Conservation (phyloP, 2,888 invertebrate genomes). For the Leucophenga maculata region DNA sequence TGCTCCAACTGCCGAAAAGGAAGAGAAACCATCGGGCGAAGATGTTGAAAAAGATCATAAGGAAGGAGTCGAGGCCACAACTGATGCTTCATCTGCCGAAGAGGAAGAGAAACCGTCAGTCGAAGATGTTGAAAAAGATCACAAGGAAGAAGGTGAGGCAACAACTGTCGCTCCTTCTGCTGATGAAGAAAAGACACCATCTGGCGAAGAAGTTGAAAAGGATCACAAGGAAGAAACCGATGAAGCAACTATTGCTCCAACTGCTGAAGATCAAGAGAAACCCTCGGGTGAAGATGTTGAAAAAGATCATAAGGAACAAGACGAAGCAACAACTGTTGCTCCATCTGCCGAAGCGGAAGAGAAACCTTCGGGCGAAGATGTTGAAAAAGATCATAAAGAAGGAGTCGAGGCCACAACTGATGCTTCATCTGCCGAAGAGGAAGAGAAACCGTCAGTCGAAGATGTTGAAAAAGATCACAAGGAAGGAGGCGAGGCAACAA, state of each 20-base stretch:
- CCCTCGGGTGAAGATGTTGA: constrained; percentile 50
- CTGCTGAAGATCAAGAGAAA: constrained; percentile 26
- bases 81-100: constrained; percentile 29
- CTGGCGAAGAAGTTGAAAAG: background rate
- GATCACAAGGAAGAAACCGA: constrained; percentile 4
- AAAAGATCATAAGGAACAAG: constrained; percentile 28
- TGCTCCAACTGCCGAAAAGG: constrained; percentile 27
- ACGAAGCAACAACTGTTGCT: constrained; percentile 60
- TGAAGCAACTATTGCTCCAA: constrained; percentile 38
- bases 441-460: constrained; percentile 47
- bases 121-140: constrained; percentile 17
- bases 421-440: constrained; percentile 39
- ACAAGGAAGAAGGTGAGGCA: no score
- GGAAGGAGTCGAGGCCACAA: constrained; percentile 29
- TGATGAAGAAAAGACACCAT: background rate
- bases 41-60: constrained; percentile 28
- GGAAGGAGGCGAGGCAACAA: constrained; percentile 50
- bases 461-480: constrained; percentile 60
- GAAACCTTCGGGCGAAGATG: constrained; percentile 14
- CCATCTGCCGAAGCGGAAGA: constrained; percentile 49
- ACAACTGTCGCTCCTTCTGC: background rate
- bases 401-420: constrained; percentile 36
- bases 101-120: constrained; percentile 18
- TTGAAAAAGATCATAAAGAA: constrained; percentile 9
- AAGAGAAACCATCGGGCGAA: constrained; percentile 19